Base-by-base conservation (phyloP, 2,888 invertebrate species). In the Eupithecia subumbrata region DNA sequence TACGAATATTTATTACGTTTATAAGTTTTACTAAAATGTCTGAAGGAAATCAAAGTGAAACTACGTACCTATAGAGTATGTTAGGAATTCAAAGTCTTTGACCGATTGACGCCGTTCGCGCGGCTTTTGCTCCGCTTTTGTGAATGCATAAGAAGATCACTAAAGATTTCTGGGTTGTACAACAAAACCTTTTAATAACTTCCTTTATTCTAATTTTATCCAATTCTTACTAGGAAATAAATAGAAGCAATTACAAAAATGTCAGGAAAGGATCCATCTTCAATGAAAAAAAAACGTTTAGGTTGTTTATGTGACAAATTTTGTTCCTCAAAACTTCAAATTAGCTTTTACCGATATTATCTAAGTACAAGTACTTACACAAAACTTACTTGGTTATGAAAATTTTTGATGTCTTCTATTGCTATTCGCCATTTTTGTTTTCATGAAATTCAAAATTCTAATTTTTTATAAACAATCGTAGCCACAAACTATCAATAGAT, bases 41-140 rank as follows among this genome's bases (percentile, higher is more conserved):
- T 60, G 25, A 60, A 60, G 0, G 12, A 3, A 22, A 9, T 56
- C 5, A 60, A 60, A 22, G 5, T 40, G 11, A n/a, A 5, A 14
- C n/a, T 67, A n/a, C n/a, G n/a, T n/a, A 37, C 68, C 43, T 25
- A 25, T 64, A 45, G 25, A 63, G 16, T 64, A 8, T 5, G 40
- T 66, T 37, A 66, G 37, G 30, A 71, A 71, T 71, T 18, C 63
- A 22, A 52, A 71, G 63, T 43, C 43, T 56, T 43, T 40, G 68
- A 73, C 43, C 74, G 69, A 80, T 80, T 81, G 77, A 75, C 71
- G 73, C 68, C 74, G 60, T 64, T 34, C 37, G 40, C 52, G 52
- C 68, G 71, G 72, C 60, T 60, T 69, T 73, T 45, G 60, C 69
- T 56, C 68, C 37, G 68, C 18, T 8, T 43, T 37, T 43, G 71